These are phyloP conservation scores for Sylvicola fuscatus DNA, from an alignment of 2,888 invertebrate species.

Conservation along the genomic window DNA sequence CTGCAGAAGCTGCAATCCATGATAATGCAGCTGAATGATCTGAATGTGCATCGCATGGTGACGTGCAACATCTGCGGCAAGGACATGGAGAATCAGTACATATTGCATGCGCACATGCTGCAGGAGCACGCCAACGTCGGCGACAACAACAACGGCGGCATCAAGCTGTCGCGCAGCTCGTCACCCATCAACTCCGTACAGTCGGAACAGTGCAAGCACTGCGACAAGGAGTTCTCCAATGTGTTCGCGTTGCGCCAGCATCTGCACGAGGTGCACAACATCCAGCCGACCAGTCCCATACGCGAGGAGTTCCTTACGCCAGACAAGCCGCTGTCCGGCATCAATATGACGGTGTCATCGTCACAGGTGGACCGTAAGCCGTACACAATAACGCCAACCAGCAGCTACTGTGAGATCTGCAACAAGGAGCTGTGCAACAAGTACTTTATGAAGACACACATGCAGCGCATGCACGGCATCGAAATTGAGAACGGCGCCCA, in stretches of 20 bases:
- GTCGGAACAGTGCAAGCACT: conserved; percentile 19
- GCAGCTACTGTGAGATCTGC: conserved; percentile 91
- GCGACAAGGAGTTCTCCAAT: conserved; percentile 34
- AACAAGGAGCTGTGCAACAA: conserved; percentile 99
- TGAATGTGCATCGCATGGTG: conserved; percentile 37
- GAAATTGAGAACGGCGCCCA: conserved; percentile 83
- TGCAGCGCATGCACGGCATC: conserved; percentile 96
- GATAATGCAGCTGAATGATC: conserved; percentile 71
- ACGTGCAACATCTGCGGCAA: conserved; percentile 48
- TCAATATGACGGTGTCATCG: conserved; percentile 10
- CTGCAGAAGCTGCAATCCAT: conserved; percentile 75
- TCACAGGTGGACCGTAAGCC: conserved; percentile 25
- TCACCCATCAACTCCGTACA: conserved; percentile 9
- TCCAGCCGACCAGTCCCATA: conserved; percentile 17
- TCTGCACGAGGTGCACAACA: conserved; percentile 42
- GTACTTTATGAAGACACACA: conserved; percentile 98
- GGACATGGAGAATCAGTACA: conserved; percentile 49
- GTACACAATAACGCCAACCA: conserved; percentile 44
- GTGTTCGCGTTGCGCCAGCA: conserved; percentile 49
- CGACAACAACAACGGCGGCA: conserved; percentile 8
- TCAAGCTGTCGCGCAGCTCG: conserved; percentile 7
- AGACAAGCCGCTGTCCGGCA: conserved; percentile 20
- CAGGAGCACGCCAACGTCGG: conserved; percentile 17
- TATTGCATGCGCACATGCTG: conserved; percentile 30
- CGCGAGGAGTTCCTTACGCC: conserved; percentile 27